phyloP scores from a whole-genome alignment of 2,113 vertebrate genomes.

The Cynoglossus semilaevis region DNA sequence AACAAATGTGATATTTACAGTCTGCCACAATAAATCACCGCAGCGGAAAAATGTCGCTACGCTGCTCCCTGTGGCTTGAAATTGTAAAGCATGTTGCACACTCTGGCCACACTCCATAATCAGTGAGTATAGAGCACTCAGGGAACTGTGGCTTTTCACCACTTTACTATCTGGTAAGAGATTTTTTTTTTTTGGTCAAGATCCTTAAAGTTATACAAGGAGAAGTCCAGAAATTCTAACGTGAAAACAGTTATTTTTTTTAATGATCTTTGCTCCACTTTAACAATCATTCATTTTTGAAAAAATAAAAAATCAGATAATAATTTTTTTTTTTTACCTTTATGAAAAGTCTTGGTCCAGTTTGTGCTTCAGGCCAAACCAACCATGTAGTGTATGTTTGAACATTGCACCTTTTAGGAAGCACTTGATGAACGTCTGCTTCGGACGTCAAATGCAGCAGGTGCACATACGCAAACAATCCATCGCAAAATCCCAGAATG shows the following conservation, averaged over 20 bases:
- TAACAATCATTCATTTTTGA: no score
- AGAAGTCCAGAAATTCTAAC: neutral
- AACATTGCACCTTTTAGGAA: no score
- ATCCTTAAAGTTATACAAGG: neutral
- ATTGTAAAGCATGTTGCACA: slow-evolving; percentile 34
- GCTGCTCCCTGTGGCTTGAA: slow-evolving; percentile 41
- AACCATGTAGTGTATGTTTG: no score
- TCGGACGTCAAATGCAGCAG: slow-evolving; percentile 7
- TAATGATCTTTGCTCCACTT: no score
- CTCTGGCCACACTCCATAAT: slow-evolving; percentile 30
- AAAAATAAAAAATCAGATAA: no score
- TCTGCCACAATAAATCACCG: slow-evolving; percentile 47
- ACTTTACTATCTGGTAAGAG: neutral
- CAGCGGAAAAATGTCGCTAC: slow-evolving; percentile 19
- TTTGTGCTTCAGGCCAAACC: neutral
- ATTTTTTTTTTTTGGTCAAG: slow-evolving; percentile 3
- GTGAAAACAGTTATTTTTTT: no score
- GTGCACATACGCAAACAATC: slow-evolving; percentile 31
- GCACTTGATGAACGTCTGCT: neutral
- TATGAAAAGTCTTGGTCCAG: no score
- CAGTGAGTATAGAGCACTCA: slow-evolving; percentile 20
- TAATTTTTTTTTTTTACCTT: no score
- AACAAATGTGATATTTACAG: slow-evolving; percentile 42
- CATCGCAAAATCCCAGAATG: slow-evolving; percentile 25
- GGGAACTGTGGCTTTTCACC: slow-evolving; percentile 11